Percentiles rank a stretch among this genome's conserved stretches.
Conservation (phyloP, 1,140 invertebrate genomes). For the Harpegnathos saltator region DNA sequence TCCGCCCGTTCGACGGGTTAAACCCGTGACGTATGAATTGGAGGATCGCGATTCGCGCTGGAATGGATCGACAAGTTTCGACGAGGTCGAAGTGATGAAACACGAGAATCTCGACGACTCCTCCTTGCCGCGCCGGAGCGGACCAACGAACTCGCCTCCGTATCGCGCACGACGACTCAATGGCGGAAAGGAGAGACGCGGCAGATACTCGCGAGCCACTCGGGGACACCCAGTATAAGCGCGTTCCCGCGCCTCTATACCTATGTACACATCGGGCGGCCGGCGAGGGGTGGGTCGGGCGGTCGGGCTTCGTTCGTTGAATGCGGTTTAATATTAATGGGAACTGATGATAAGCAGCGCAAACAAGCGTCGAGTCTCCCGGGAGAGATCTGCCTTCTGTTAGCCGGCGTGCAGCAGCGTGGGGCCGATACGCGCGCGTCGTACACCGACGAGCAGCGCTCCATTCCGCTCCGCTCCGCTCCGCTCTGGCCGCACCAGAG, state of each 20-base stretch:
- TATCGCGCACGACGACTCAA: too few species aligned
- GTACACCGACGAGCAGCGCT: constrained; percentile 54
- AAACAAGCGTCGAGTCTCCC: constrained; percentile 86
- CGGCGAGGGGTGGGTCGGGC: constrained; percentile 75
- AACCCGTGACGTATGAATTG: too few species aligned
- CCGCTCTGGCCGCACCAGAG: neutral
- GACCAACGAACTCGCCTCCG: too few species aligned
- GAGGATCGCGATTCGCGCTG: too few species aligned
- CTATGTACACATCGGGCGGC: constrained; percentile 75
- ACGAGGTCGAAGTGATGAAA: too few species aligned
- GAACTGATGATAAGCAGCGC: constrained; percentile 86
- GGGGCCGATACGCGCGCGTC: constrained; percentile 76
- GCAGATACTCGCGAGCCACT: too few species aligned
- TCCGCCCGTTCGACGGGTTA: too few species aligned
- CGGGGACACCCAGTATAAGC: constrained; percentile 48
- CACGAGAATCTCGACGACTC: too few species aligned
- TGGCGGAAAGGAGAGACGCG: too few species aligned
- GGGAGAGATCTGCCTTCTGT: constrained; percentile 86
- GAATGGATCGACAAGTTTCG: too few species aligned
- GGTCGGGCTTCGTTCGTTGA: constrained; percentile 83
- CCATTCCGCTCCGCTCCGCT: too few species aligned
- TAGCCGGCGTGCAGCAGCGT: constrained; percentile 83
- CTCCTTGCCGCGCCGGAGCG: too few species aligned
- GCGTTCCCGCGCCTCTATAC: constrained; percentile 65
- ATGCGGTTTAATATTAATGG: constrained; percentile 87